A percentile compares a stretch with the other conserved stretches of the same genome.
Evolutionary conservation across 2,797 vertebrate genomes (phyloP).

Genomic region (Falco peregrinus): DNA sequence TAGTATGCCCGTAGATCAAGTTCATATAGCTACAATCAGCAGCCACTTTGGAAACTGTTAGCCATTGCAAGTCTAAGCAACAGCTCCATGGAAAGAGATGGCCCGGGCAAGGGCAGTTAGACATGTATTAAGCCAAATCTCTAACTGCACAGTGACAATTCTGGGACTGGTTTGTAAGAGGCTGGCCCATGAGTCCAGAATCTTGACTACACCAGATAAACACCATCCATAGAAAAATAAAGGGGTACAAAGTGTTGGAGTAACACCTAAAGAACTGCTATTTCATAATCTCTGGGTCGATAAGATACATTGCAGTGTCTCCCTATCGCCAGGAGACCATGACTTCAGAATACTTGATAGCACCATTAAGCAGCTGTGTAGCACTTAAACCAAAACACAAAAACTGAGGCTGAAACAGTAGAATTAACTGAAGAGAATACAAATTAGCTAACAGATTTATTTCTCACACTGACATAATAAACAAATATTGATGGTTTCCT

Average conservation of each 20-base stretch:
- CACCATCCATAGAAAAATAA: not conserved
- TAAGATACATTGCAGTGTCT: not conserved
- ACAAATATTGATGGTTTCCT: slow-evolving; percentile 79
- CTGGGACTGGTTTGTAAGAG: not conserved
- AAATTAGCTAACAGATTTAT: slow-evolving; percentile 75
- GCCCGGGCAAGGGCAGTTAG: not conserved
- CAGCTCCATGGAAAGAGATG: not conserved
- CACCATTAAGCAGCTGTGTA: slow-evolving; percentile 58
- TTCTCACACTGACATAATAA: slow-evolving; percentile 70
- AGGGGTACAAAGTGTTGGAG: not conserved
- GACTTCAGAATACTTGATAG: slow-evolving; percentile 49
- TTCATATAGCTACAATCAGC: not conserved
- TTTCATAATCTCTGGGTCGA: not conserved
- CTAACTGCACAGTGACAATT: not conserved
- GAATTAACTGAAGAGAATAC: slow-evolving; percentile 72
- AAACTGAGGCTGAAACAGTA: slow-evolving; percentile 22
- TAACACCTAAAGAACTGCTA: not conserved
- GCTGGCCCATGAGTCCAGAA: rapidly evolving
- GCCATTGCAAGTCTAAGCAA: not conserved
- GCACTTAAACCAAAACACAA: slow-evolving; percentile 27
- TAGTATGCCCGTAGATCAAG: not conserved
- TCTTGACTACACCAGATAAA: not conserved
- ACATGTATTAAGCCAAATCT: not conserved
- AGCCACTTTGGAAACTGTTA: not conserved
- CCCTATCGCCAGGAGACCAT: slow-evolving; percentile 37